A percentile compares a stretch with the other conserved stretches of the same genome.
phyloP scores from a whole-genome alignment of 2,888 invertebrate species.

The Papilio demoleus region DNA sequence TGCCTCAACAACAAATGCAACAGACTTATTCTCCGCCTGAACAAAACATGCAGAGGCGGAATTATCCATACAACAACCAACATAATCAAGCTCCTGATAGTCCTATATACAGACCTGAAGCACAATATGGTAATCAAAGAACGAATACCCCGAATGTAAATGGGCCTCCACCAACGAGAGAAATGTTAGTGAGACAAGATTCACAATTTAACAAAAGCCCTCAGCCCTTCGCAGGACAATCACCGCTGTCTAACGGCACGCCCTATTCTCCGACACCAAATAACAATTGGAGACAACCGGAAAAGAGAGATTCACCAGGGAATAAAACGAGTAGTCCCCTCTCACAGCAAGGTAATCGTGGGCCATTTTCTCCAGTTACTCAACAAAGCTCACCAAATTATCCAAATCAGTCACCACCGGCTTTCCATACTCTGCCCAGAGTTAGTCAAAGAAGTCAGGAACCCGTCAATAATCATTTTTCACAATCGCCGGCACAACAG shows the following conservation, averaged over 20 bases:
- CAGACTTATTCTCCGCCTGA: slow-evolving; percentile 68
- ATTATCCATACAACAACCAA: slow-evolving; percentile 60
- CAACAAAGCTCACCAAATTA: slow-evolving; percentile 62
- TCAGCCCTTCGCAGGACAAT: slow-evolving; percentile 71
- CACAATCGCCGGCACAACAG: slow-evolving; percentile 52
- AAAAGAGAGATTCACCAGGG: slow-evolving; percentile 73
- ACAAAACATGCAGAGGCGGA: slow-evolving; percentile 61
- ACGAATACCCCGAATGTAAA: slow-evolving; percentile 65
- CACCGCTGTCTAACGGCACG: slow-evolving; percentile 63
- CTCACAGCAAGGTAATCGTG: slow-evolving; percentile 58
- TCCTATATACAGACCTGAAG: slow-evolving; percentile 78
- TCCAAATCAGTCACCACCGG: slow-evolving; percentile 60
- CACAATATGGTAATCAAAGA: slow-evolving; percentile 74
- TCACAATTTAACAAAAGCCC: slow-evolving; percentile 81
- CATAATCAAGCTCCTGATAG: slow-evolving; percentile 69
- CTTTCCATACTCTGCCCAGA: slow-evolving; percentile 72
- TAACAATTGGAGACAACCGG: slow-evolving; percentile 78
- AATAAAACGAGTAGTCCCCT: slow-evolving; percentile 59
- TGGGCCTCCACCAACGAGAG: slow-evolving; percentile 70
- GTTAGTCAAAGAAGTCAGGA: slow-evolving; percentile 66
- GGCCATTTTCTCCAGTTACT: slow-evolving; percentile 61
- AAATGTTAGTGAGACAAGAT: slow-evolving; percentile 74
- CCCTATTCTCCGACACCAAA: slow-evolving; percentile 74
- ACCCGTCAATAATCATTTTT: slow-evolving; percentile 49
- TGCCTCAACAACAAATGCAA: slow-evolving; percentile 73